These are phyloP conservation scores for Oscarella lobularis DNA, from an alignment of 37 sponge, comb jelly and placozoan species.

Conservation along the genomic window DNA sequence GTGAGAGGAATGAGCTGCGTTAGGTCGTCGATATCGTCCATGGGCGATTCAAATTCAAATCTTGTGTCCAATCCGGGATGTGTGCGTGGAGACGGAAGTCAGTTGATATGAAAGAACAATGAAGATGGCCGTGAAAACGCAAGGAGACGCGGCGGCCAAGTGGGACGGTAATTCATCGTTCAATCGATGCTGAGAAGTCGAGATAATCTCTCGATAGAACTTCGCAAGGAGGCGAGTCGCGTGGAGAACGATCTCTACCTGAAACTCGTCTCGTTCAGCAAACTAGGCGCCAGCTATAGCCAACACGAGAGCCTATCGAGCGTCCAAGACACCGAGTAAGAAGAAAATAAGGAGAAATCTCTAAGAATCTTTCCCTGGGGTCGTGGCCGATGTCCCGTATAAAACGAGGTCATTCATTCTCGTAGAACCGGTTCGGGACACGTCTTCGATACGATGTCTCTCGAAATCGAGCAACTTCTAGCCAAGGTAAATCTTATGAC, in stretches of 20 bases:
- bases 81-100: too few species aligned
- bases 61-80: too few species aligned
- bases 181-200: too few species aligned
- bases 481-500: too few species aligned
- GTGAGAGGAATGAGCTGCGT: not conserved
- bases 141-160: too few species aligned
- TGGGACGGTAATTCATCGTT: too few species aligned
- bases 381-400: not conserved
- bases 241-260: constrained; percentile 76
- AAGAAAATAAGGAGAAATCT: too few species aligned
- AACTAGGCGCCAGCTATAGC: constrained; percentile 69
- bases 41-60: too few species aligned
- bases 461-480: constrained; percentile 74
- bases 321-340: constrained; percentile 10
- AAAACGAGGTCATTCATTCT: constrained; percentile 8
- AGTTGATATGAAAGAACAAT: too few species aligned
- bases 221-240: constrained; percentile 66
- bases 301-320: constrained; percentile 12
- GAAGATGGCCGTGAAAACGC: too few species aligned
- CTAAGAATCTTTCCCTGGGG: not conserved
- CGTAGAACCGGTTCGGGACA: constrained; percentile 32
- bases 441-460: constrained; percentile 79
- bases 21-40: not conserved
- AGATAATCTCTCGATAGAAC: too few species aligned
- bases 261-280: constrained; percentile 83